Conservation (phyloP, 1,140 invertebrate genomes). For the Drosophila subpulchrella region DNA sequence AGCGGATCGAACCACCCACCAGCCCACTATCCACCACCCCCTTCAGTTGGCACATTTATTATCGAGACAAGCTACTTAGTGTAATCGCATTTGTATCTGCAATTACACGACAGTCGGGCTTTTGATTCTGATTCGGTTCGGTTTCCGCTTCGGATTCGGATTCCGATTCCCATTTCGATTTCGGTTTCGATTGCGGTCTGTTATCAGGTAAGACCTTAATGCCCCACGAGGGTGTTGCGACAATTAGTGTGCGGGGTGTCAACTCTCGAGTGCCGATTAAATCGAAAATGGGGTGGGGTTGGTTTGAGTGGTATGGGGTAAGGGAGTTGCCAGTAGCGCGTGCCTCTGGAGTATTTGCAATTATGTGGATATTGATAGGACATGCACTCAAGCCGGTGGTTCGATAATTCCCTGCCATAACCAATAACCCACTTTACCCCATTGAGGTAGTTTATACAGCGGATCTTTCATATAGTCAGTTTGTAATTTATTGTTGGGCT, state of each 20-base stretch:
- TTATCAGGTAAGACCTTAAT: constrained; percentile 61
- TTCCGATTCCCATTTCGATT: constrained; percentile 42
- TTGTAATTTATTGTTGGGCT: neutral
- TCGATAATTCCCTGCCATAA: constrained; percentile 1
- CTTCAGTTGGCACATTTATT: constrained; percentile 30
- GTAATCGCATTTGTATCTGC: constrained; percentile 76
- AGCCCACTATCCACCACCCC: neutral
- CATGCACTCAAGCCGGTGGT: constrained; percentile 12
- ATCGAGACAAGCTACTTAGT: constrained; percentile 73
- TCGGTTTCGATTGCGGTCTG: constrained; percentile 57
- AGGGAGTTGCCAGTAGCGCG: constrained; percentile 24
- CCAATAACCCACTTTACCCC: neutral
- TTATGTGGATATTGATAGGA: constrained; percentile 28
- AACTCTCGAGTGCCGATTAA: constrained; percentile 53
- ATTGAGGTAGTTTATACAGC: neutral
- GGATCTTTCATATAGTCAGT: neutral
- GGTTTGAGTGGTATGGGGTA: neutral
- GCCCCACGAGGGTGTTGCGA: constrained; percentile 57
- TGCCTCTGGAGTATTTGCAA: constrained; percentile 32
- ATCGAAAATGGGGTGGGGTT: neutral
- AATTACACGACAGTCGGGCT: constrained; percentile 60
- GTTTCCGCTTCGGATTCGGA: constrained; percentile 19
- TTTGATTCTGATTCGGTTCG: constrained; percentile 35
- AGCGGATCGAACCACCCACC: neutral
- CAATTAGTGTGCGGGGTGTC: constrained; percentile 72